A percentile compares a stretch with the other conserved stretches of the same genome.
Conservation (phyloP, 2,888 invertebrate genomes). For the Hirtodrosophila duncani region DNA sequence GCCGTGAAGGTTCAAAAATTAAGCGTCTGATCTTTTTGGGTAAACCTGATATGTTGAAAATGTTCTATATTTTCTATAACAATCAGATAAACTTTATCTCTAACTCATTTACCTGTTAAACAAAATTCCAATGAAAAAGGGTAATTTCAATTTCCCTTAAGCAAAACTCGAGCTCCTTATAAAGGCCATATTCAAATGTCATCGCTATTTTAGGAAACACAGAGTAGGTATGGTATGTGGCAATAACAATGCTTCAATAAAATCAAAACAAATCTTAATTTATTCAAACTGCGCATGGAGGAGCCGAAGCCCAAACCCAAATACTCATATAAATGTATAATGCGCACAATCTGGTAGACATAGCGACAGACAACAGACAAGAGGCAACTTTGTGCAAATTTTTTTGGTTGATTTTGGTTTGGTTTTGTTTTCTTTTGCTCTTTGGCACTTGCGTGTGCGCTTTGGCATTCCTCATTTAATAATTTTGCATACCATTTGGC, state of each 20-base stretch:
- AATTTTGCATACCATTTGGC: conserved; percentile 40
- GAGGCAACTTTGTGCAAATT: conserved; percentile 22
- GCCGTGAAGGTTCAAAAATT: too few species aligned
- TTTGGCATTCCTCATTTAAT: conserved; percentile 57
- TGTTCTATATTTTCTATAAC: too few species aligned
- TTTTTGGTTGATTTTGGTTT: conserved; percentile 14
- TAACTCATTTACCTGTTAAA: too few species aligned
- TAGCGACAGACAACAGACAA: conserved; percentile 1
- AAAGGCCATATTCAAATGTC: too few species aligned
- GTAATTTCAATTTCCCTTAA: too few species aligned
- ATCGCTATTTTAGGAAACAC: too few species aligned
- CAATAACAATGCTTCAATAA: conserved; percentile 6
- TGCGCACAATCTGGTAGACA: background rate
- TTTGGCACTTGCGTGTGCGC: conserved; percentile 58
- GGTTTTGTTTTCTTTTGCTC: conserved; percentile 27
- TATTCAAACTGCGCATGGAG: conserved; percentile 28
- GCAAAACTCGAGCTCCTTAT: conserved; percentile 2
- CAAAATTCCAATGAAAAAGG: too few species aligned
- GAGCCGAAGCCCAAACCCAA: conserved; percentile 2
- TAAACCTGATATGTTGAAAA: too few species aligned
- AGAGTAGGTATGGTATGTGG: too few species aligned
- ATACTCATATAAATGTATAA: conserved; percentile 15
- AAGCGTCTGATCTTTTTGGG: too few species aligned
- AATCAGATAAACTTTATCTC: too few species aligned
- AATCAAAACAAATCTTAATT: conserved; percentile 23